phyloP scores from a whole-genome alignment of 2,888 invertebrate genomes.

The Nomada hirtipes region DNA sequence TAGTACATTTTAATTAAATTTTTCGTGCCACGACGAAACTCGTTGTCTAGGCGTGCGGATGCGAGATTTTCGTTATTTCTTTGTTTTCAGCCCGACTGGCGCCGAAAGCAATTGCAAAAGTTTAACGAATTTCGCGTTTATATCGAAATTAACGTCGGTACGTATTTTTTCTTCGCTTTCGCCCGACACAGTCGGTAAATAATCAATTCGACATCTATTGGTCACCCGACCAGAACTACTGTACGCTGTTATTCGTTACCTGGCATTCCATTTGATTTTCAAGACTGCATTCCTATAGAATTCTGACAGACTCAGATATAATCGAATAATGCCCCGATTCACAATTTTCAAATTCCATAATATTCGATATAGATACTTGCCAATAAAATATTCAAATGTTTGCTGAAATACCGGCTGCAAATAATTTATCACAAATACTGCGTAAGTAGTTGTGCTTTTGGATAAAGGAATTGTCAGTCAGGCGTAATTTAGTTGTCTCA shows the following conservation, averaged over 20 bases:
- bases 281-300: slow-evolving; percentile 19
- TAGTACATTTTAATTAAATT: slow-evolving; percentile 49
- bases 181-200: not conserved
- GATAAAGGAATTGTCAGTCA: too few species aligned
- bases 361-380: too few species aligned
- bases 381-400: too few species aligned
- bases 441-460: too few species aligned
- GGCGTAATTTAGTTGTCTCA: slow-evolving; percentile 11
- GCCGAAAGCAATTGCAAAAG: slow-evolving; percentile 37
- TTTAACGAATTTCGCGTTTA: slow-evolving; percentile 43
- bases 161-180: not conserved
- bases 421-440: too few species aligned
- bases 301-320: slow-evolving; percentile 44
- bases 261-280: not conserved
- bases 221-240: slow-evolving; percentile 15
- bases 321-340: too few species aligned
- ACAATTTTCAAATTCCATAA: too few species aligned
- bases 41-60: slow-evolving; percentile 2
- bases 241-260: not conserved
- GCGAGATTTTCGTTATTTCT: slow-evolving; percentile 27
- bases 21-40: slow-evolving; percentile 15
- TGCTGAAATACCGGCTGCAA: too few species aligned
- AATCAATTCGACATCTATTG: not conserved
- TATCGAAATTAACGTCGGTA: slow-evolving; percentile 7
- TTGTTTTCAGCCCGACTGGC: not conserved